Percentiles rank a stretch among this genome's conserved stretches.
Evolutionary conservation across 2,888 invertebrate genomes (phyloP).

Genomic region (Erannis defoliaria): DNA sequence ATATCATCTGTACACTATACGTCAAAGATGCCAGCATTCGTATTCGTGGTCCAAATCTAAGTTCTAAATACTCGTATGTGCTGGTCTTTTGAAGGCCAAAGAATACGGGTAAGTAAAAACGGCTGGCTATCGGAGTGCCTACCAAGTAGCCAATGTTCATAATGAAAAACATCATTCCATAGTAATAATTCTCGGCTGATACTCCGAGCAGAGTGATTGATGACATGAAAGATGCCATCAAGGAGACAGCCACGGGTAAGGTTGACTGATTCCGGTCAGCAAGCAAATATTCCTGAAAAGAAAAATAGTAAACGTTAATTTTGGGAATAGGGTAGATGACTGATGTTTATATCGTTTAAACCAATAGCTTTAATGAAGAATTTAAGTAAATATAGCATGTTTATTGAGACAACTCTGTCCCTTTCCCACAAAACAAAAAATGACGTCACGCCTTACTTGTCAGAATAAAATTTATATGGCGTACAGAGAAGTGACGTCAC

Average conservation of each 20-base stretch:
- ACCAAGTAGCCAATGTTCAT: constrained; percentile 92
- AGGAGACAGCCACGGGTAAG: constrained; percentile 93
- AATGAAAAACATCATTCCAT: constrained; percentile 92
- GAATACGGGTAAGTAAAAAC: constrained; percentile 94
- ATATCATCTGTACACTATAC: constrained; percentile 95
- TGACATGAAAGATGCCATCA: constrained; percentile 97
- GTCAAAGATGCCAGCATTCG: constrained; percentile 93
- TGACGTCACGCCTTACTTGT: no score
- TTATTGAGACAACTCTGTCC: no score
- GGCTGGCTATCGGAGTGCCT: constrained; percentile 92
- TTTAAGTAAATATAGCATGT: no score
- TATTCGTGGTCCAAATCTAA: constrained; percentile 92
- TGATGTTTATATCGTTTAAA: no score
- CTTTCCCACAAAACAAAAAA: no score
- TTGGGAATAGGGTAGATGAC: no score
- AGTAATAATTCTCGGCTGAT: constrained; percentile 94
- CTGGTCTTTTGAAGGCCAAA: constrained; percentile 93
- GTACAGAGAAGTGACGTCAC: no score
- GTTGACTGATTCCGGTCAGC: constrained; percentile 93
- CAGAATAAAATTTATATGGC: no score
- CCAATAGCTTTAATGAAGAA: no score
- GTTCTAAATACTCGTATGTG: constrained; percentile 96
- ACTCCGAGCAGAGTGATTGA: constrained; percentile 96
- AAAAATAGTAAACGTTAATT: constrained; percentile 8
- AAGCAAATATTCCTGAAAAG: constrained; percentile 91